Conservation (phyloP, 2,888 invertebrate genomes). For the Ophion costatus region DNA sequence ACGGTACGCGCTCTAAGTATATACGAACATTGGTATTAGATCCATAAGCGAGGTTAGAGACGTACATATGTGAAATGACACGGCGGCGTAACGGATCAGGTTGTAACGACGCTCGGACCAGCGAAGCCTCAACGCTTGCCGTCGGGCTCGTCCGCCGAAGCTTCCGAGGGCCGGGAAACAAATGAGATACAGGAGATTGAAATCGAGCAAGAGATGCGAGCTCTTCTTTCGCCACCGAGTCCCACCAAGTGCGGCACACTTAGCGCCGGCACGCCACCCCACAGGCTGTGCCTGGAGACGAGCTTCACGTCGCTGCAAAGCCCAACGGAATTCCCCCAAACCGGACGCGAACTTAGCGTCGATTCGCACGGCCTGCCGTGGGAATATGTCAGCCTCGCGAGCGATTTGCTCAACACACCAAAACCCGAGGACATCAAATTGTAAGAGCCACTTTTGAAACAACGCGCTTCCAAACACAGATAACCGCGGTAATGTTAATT, state of each 20-base stretch:
- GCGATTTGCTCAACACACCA: conserved; percentile 79
- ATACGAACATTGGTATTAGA: conserved; percentile 11
- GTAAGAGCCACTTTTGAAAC: conserved; percentile 73
- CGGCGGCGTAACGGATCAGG: conserved; percentile 83
- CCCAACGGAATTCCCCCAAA: conserved; percentile 82
- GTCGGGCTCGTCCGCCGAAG: conserved; percentile 78
- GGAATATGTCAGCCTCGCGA: conserved; percentile 84
- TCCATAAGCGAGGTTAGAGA: conserved; percentile 15
- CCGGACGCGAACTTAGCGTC: conserved; percentile 80
- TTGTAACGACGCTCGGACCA: conserved; percentile 91
- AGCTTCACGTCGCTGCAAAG: conserved; percentile 90
- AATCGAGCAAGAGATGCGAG: conserved; percentile 80
- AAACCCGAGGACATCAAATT: conserved; percentile 77
- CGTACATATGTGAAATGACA: conserved; percentile 44
- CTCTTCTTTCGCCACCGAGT: conserved; percentile 85
- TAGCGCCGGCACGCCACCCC: conserved; percentile 77
- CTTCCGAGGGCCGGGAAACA: conserved; percentile 75
- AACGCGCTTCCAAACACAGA: conserved; percentile 38
- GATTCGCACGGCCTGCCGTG: conserved; percentile 83
- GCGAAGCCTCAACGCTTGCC: conserved; percentile 89
- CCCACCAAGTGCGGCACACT: conserved; percentile 83
- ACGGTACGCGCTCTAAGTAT: conserved; percentile 38
- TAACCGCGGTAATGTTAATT: background rate
- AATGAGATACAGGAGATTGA: conserved; percentile 76
- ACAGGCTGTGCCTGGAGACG: conserved; percentile 88